Base-by-base conservation (phyloP, 2,797 vertebrate species). In the Galago senegalensis region DNA sequence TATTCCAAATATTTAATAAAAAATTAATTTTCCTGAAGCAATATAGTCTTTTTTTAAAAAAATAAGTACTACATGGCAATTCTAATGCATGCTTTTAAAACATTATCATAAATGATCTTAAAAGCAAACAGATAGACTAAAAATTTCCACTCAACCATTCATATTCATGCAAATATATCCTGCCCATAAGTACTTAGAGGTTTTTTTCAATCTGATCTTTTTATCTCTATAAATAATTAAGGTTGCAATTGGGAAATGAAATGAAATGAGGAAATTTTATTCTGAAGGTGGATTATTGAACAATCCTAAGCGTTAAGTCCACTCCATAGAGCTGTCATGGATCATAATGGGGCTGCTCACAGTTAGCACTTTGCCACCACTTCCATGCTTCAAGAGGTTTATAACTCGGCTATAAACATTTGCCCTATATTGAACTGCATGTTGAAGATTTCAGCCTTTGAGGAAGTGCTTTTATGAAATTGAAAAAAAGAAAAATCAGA, bases 181-280 rank as follows among this genome's bases (percentile, higher is more conserved):
- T 93, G 27, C 12, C 72, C 31, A 83, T 80, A 70, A 93, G 86
- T 88, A 67, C 61, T 82, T 85, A 86, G 2, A 79, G 7, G 20
- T 40, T 75, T 81, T 97, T 93, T 58, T 31, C n/a, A 31, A 87
- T 20, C 29, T 89, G 49, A 58, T 94, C n/a, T 96, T 95, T 94
- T 72, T 69, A 79, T 96, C 27, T 83, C 25, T 84, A 87, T 70
- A 89, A 91, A 76, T 87, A 95, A 85, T 70, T 76, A 87, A 97
- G 7, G 1, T 43, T 94, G 1, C 20, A 89, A 72, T 20, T 91
- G 76, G 63, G 67, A 93, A 31, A 79, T 87, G 17, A 95, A 95
- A 88, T 72, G 34, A 82, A 95, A 90, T 93, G 72, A 87, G 29
- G 37, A 95, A 63, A 84, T 95, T 97, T 92, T 92, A 93, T 82